Percentiles rank a stretch among this genome's conserved stretches.
Conservation (phyloP, 2,113 vertebrate genomes). For the Anseranas semipalmata region DNA sequence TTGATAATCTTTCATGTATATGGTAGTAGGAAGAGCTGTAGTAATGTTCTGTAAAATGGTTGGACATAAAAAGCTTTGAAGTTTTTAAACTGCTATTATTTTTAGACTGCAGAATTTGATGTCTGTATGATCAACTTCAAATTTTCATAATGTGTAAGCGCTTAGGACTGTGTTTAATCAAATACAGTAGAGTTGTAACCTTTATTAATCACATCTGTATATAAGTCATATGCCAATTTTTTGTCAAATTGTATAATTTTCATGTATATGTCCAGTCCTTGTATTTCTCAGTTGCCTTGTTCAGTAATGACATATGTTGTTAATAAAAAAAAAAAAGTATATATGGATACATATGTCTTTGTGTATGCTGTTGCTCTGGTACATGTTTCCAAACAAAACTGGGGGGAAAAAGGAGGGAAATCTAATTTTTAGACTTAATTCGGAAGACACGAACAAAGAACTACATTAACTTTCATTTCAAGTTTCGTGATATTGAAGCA, state of each 20-base stretch:
- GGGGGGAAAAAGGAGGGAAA: not conserved
- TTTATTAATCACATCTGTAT: slow-evolving; percentile 41
- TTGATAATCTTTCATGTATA: slow-evolving; percentile 82
- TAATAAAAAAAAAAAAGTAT: slow-evolving; percentile 79
- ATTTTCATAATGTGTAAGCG: slow-evolving; percentile 64
- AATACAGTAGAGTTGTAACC: slow-evolving; percentile 38
- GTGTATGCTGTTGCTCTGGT: rapidly evolving
- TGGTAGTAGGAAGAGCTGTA: slow-evolving; percentile 67
- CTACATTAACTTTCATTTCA: not conserved
- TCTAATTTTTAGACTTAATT: not conserved
- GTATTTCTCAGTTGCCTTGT: slow-evolving; percentile 72
- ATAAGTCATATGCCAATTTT: slow-evolving; percentile 60
- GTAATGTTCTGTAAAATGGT: slow-evolving; percentile 52
- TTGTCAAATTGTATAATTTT: slow-evolving; percentile 50
- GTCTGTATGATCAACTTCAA: slow-evolving; percentile 55
- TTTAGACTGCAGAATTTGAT: slow-evolving; percentile 72
- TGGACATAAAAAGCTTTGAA: slow-evolving; percentile 41
- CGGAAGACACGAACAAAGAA: not conserved
- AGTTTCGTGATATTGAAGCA: not conserved
- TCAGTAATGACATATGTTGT: slow-evolving; percentile 74
- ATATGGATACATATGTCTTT: not conserved
- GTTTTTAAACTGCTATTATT: slow-evolving; percentile 71
- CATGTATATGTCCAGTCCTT: slow-evolving; percentile 64
- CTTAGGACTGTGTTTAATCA: slow-evolving; percentile 62
- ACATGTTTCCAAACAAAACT: not conserved